Evolutionary conservation across 1,140 invertebrate genomes (phyloP), one percentile per base, ranked within the genome.

Genomic region (Doryteuthis pealeii): DNA sequence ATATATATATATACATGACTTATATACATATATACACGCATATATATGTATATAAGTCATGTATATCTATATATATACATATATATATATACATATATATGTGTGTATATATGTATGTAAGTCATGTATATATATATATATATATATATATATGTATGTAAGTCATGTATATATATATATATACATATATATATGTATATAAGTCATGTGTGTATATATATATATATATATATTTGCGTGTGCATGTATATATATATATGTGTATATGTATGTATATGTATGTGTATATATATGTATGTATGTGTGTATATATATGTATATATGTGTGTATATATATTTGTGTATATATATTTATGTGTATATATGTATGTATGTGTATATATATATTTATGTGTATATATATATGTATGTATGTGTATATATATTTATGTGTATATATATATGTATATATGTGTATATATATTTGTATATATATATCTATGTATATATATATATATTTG

Each of bases 41-140:
- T n/a, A n/a, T n/a, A n/a, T n/a, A n/a, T n/a, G n/a, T n/a, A n/a
- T n/a, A n/a, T n/a, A n/a, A n/a, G n/a, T n/a, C n/a, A n/a, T n/a
- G n/a, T n/a, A 49, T 49, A 49, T 49, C 8, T 49, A 49, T 49
- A 58, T 58, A 58, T 58, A 58, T 58, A 58, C 18, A 62, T 62
- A 62, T 62, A 62, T 62, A 62, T 62, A 5, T 62, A 62, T 62
- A 6, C 18, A 62, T 62, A 6, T 62, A 62, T 62, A 6, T 62
- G 54, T 58, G 18, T 58, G 18, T 62, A 40, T 40, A 40, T 40
- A 40, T 40, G 54, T 62, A 28, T 62, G 18, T 62, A 28, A 14
- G 18, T 62, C 10, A 62, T 28, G 26, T 62, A 40, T 40, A 40
- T 40, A 40, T 40, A 40, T 40, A 40, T 40, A 40, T 40, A 40